Evolutionary conservation across 2,888 invertebrate species (phyloP).

Genomic region (Trimorus sp.): DNA sequence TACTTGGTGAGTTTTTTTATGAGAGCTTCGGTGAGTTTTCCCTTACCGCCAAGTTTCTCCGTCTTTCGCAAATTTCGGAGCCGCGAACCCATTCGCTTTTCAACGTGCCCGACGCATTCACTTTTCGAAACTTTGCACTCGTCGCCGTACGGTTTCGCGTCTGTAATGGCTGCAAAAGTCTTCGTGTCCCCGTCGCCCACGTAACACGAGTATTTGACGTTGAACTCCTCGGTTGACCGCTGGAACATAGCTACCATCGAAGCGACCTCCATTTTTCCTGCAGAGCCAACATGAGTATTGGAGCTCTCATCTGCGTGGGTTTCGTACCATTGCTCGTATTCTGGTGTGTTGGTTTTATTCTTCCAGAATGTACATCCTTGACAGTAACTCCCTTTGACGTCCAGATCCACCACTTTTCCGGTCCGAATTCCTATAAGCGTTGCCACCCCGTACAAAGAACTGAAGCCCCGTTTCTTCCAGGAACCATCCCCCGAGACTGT

Average conservation of each 20-base stretch:
- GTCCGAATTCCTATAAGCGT: slow-evolving; percentile 48
- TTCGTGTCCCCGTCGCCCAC: slow-evolving; percentile 15
- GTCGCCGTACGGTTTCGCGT: slow-evolving; percentile 10
- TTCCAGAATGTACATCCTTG: slow-evolving; percentile 61
- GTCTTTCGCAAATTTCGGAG: slow-evolving; percentile 19
- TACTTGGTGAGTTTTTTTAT: slow-evolving; percentile 66
- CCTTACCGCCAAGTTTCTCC: slow-evolving; percentile 68
- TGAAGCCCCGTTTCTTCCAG: slow-evolving; percentile 39
- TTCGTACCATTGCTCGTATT: slow-evolving; percentile 29
- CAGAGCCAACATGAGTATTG: slow-evolving; percentile 60
- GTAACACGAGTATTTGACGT: slow-evolving; percentile 24
- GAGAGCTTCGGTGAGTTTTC: slow-evolving; percentile 65
- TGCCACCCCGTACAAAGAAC: slow-evolving; percentile 24
- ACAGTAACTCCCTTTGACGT: slow-evolving; percentile 66
- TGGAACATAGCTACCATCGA: slow-evolving; percentile 53
- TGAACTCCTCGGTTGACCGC: slow-evolving; percentile 45
- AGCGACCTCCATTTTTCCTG: slow-evolving; percentile 55
- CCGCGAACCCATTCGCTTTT: slow-evolving; percentile 29
- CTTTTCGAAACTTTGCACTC: slow-evolving; percentile 17
- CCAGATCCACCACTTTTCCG: slow-evolving; percentile 67
- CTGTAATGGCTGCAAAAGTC: slow-evolving; percentile 15
- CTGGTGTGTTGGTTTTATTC: slow-evolving; percentile 40
- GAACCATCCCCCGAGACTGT: slow-evolving; percentile 36
- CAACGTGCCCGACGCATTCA: slow-evolving; percentile 15
- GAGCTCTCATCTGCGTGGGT: neutral